Percentiles rank a stretch among this genome's conserved stretches.
phyloP scores from a whole-genome alignment of 2,888 invertebrate species.

The Griposia aprilina region DNA sequence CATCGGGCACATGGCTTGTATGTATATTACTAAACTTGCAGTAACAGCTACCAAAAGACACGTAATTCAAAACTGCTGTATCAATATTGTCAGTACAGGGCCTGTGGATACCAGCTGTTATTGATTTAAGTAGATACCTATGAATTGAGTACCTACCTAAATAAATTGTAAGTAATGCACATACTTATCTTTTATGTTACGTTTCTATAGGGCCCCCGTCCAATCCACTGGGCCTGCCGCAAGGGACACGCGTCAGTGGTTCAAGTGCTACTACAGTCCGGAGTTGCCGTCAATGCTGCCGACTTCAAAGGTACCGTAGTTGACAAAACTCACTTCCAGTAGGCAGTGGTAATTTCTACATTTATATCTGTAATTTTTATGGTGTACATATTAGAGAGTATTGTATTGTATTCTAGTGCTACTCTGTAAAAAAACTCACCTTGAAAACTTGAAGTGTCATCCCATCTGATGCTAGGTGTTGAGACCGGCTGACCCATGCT shows the following conservation, averaged over 20 bases:
- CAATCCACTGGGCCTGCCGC: conserved; percentile 98
- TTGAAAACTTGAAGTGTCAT: neutral
- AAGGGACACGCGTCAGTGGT: conserved; percentile 98
- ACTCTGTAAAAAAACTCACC: neutral
- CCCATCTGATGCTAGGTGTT: neutral
- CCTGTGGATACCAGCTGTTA: conserved; percentile 7
- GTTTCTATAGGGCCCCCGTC: conserved; percentile 92
- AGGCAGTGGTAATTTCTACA: too few species aligned
- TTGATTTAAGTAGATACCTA: conserved; percentile 12
- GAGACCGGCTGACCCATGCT: neutral
- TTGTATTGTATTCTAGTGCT: too few species aligned
- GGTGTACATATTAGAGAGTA: too few species aligned
- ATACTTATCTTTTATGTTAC: neutral
- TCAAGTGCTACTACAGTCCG: conserved; percentile 94
- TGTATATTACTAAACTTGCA: neutral
- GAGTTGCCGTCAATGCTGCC: conserved; percentile 96
- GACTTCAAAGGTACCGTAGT: conserved; percentile 93
- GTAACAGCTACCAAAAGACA: neutral
- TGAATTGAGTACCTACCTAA: neutral
- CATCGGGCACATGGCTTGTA: neutral
- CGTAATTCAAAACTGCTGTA: conserved; percentile 24
- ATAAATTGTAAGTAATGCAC: neutral
- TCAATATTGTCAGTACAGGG: conserved; percentile 3
- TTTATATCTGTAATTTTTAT: too few species aligned
- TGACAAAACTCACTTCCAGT: neutral